These are phyloP conservation scores for Camponotus vicinus DNA, from an alignment of 1,140 invertebrate species.

Conservation along the genomic window DNA sequence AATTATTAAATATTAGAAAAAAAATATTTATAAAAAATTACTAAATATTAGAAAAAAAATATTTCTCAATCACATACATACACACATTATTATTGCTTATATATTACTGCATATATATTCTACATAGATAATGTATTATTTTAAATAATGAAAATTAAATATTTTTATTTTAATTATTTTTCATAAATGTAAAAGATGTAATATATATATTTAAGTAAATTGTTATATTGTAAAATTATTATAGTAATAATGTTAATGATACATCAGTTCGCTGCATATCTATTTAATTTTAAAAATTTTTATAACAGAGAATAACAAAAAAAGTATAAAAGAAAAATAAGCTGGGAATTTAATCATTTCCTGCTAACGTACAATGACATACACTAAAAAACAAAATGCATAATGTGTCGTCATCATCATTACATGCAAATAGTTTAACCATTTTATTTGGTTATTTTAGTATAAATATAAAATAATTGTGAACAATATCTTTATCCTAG, in stretches of 20 bases:
- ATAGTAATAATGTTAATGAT: no score
- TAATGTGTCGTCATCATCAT: not conserved
- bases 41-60: no score
- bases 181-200: not conserved
- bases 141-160: not conserved
- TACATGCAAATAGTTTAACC: not conserved
- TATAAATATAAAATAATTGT: not conserved
- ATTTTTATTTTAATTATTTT: not conserved
- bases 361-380: not conserved
- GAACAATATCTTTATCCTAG: not conserved
- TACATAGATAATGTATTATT: not conserved
- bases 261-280: no score
- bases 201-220: not conserved
- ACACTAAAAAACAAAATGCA: not conserved
- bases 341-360: not conserved
- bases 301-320: no score
- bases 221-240: not conserved
- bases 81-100: not conserved
- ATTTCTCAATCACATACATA: not conserved
- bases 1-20: no score
- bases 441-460: not conserved
- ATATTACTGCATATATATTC: not conserved
- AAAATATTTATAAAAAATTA: not conserved
- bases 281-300: no score
- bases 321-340: no score